A percentile compares a stretch with the other conserved stretches of the same genome.
phyloP scores from a whole-genome alignment of 2,888 invertebrate genomes.

The Invenusta paracnida region DNA sequence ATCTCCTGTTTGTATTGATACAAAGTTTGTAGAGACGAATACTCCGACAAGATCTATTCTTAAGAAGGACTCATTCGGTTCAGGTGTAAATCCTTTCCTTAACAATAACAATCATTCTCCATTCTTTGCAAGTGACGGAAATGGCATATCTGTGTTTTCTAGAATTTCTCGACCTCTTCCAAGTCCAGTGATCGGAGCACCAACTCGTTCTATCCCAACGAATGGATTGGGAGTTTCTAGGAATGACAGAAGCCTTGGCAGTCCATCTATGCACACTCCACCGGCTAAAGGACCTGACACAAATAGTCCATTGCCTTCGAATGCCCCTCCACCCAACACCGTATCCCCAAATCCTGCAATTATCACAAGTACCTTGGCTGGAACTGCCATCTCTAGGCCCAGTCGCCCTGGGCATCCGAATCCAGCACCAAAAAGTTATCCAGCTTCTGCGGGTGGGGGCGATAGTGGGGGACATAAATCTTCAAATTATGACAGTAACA shows the following conservation, averaged over 20 bases:
- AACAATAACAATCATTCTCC: neutral
- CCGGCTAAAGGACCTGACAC: neutral
- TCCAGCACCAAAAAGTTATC: neutral
- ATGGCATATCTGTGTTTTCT: neutral
- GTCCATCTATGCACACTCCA: constrained; percentile 2
- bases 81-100: neutral
- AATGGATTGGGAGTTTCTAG: neutral
- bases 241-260: neutral
- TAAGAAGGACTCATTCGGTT: neutral
- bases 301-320: neutral
- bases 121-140: neutral
- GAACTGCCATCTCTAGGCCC: neutral
- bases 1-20: neutral
- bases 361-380: neutral
- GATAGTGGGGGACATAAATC: neutral
- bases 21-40: constrained; percentile 1
- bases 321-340: neutral
- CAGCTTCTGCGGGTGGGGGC: neutral
- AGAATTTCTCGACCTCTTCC: neutral
- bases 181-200: neutral
- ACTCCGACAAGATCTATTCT: constrained; percentile 5
- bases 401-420: neutral
- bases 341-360: neutral
- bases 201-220: neutral
- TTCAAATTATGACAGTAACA: constrained; percentile 6